Conservation (phyloP, 1,140 invertebrate species). For the Zaprionus nigranus region DNA sequence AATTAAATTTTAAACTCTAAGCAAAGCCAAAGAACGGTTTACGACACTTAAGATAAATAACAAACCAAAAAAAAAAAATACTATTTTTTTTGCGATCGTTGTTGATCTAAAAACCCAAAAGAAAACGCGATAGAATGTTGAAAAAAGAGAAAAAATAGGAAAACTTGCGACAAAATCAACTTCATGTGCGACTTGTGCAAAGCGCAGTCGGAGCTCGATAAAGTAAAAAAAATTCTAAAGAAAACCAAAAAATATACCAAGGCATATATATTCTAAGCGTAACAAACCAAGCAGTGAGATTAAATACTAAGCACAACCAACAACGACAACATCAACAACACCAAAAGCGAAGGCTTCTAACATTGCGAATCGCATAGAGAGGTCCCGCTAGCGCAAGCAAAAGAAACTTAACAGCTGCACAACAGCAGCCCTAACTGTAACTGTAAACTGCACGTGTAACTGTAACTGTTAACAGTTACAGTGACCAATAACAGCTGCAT, state of each 20-base stretch:
- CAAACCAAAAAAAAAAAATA: slow-evolving; percentile 35
- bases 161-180: slow-evolving; percentile 40
- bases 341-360: slow-evolving; percentile 13
- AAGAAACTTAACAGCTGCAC: slow-evolving; percentile 20
- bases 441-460: slow-evolving; percentile 8
- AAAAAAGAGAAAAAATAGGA: slow-evolving; percentile 28
- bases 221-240: slow-evolving; percentile 26
- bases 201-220: slow-evolving; percentile 73
- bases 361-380: slow-evolving; percentile 10
- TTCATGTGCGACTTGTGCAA: slow-evolving; percentile 79
- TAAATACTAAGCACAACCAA: slow-evolving; percentile 68
- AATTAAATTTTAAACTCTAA: slow-evolving; percentile 81
- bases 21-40: slow-evolving; percentile 59
- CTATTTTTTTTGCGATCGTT: slow-evolving; percentile 78
- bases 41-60: slow-evolving; percentile 35
- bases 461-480: slow-evolving; percentile 45
- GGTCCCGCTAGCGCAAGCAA: not conserved
- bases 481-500: slow-evolving; percentile 9
- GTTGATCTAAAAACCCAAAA: slow-evolving; percentile 79
- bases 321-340: slow-evolving; percentile 21
- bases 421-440: slow-evolving; percentile 6
- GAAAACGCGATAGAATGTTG: slow-evolving; percentile 12
- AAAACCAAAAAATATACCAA: slow-evolving; percentile 38
- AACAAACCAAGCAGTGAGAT: slow-evolving; percentile 82
- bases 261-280: slow-evolving; percentile 60